Base-by-base conservation (phyloP, 2,888 invertebrate genomes). In the Tipula helvola region DNA sequence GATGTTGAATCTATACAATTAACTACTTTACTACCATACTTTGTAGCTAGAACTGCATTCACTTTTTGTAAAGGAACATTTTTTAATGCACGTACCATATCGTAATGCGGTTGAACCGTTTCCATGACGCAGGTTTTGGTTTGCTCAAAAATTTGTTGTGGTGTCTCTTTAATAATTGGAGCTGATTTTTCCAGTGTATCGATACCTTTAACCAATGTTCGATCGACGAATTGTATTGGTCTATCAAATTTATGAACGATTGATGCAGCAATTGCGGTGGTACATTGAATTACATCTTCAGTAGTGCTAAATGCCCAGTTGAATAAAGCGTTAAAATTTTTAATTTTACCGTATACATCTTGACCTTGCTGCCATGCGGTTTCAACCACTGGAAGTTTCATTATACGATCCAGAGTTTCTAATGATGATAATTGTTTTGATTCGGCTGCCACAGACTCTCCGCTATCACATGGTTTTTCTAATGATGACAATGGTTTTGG, bases 81-180 rank as follows among this genome's bases (percentile, higher is more conserved):
- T 16, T 57, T 57, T 16, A 57, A 57, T 18, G 52, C 52, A 5
- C 52, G 3, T 16, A 57, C 16, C 16, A 16, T n/a, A 5, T 57
- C 16, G 16, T n/a, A 57, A 16, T 57, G 52, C 16, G 52, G 52
- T 57, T 57, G 52, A 57, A 57, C 52, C 5, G 16, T 16, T 57
- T 57, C 16, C 52, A 18, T 57, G 16, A 57, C 16, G 2, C 52
- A 16, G 5, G 52, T 57, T 89, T 93, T 94, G 85, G 94, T 92
- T 88, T 94, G 88, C 91, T 93, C 91, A 87, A 92, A 92, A 87
- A 92, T 92, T 88, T 94, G 93, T 88, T 93, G 93, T 0, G 95
- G 95, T 86, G 93, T 93, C 88, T 95, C 94, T 86, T 93, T 93
- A 86, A 95, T 94, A 10, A 95, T 92, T 0, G 95, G 95, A 4